A percentile compares a stretch with the other conserved stretches of the same genome.
Conservation (phyloP, 2,113 vertebrate species). For the Ovis canadensis region DNA sequence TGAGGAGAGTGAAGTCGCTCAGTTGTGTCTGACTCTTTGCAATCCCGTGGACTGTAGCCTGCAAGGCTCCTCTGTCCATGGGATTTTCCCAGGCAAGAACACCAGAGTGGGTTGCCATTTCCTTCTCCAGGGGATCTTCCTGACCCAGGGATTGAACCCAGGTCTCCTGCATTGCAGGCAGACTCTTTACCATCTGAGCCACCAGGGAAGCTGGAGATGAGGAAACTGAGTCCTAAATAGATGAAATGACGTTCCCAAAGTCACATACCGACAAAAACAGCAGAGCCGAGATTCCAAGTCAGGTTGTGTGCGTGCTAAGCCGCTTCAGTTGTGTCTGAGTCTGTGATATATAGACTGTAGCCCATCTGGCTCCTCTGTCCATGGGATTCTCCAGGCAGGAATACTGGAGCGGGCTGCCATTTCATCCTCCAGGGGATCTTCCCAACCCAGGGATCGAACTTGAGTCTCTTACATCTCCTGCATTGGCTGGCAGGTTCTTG, state of each 20-base stretch:
- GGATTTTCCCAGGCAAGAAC: neutral
- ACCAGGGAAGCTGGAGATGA: neutral
- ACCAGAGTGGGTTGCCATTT: neutral
- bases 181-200: neutral
- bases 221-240: neutral
- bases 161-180: neutral
- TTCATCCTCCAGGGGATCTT: neutral
- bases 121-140: neutral
- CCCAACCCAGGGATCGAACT: neutral
- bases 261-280: neutral
- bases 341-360: neutral
- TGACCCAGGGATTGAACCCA: neutral
- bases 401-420: neutral
- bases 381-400: neutral
- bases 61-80: neutral
- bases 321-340: neutral
- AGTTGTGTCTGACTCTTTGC: neutral
- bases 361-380: neutral
- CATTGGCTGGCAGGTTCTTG: neutral
- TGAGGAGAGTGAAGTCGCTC: neutral
- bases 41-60: neutral
- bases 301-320: neutral
- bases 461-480: neutral
- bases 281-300: neutral
- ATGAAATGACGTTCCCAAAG: rapidly evolving